Evolutionary conservation across 2,797 vertebrate genomes (phyloP).

Genomic region (Arrhamphus sclerolepis): DNA sequence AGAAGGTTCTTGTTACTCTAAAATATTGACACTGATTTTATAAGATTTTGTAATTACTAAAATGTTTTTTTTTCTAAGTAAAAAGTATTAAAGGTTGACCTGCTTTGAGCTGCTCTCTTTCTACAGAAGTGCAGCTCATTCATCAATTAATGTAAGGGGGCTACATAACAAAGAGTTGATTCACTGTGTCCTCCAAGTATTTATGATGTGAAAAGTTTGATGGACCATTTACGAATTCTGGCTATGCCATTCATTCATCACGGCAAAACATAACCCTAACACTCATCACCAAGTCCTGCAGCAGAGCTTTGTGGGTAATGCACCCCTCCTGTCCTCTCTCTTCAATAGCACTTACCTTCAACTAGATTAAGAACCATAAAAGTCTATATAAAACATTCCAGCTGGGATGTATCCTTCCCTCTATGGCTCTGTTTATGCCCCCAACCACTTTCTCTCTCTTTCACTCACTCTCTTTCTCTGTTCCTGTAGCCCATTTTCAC

Average conservation of each 20-base stretch:
- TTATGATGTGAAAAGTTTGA: slow-evolving; percentile 43
- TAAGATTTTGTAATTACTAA: slow-evolving; percentile 12
- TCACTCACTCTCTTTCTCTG: no score
- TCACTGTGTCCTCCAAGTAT: slow-evolving; percentile 50
- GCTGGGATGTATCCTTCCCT: no score
- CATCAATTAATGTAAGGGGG: slow-evolving; percentile 41
- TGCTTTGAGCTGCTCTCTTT: slow-evolving; percentile 10
- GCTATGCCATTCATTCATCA: slow-evolving; percentile 36
- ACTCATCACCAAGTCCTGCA: slow-evolving; percentile 12
- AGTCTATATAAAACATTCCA: no score
- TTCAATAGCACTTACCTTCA: slow-evolving; percentile 18
- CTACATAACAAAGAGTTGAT: slow-evolving; percentile 7
- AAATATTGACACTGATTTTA: slow-evolving; percentile 5
- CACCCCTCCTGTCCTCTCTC: slow-evolving; percentile 14
- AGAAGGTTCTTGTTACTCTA: slow-evolving; percentile 16
- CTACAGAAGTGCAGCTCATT: slow-evolving; percentile 23
- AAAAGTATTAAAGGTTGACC: not conserved
- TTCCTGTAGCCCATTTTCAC: no score
- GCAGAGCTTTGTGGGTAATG: slow-evolving; percentile 25
- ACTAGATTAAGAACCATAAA: no score
- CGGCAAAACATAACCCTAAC: slow-evolving; percentile 14
- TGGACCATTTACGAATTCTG: slow-evolving; percentile 42
- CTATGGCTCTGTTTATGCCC: no score
- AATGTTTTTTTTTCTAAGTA: not conserved
- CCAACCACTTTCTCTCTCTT: no score